Evolutionary conservation across 2,888 invertebrate genomes (phyloP).

Genomic region (Ellobium chinense): DNA sequence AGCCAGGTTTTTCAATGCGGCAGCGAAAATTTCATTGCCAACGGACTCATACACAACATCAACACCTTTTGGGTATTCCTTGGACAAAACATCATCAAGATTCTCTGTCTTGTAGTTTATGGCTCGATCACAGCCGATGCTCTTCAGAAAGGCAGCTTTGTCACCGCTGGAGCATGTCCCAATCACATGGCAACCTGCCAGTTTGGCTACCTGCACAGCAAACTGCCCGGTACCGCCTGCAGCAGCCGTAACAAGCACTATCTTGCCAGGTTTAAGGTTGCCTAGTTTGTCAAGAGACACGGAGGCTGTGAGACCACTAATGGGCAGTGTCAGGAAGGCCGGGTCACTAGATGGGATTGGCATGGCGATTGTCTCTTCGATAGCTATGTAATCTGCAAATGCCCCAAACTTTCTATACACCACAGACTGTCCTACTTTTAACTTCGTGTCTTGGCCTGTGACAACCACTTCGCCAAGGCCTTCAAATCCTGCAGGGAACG

Average conservation of each 20-base stretch:
- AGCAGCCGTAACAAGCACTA: constrained; percentile 46
- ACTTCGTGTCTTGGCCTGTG: constrained; percentile 57
- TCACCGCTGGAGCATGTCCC: constrained; percentile 76
- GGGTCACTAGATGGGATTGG: constrained; percentile 69
- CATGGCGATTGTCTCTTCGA: constrained; percentile 61
- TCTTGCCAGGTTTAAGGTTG: constrained; percentile 20
- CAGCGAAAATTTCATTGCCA: constrained; percentile 75
- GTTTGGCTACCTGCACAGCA: constrained; percentile 72
- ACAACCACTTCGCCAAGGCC: constrained; percentile 68
- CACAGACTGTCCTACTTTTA: constrained; percentile 72
- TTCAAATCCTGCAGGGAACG: constrained; percentile 75
- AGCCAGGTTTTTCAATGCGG: constrained; percentile 71
- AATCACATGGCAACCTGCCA: constrained; percentile 75
- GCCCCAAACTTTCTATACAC: constrained; percentile 70
- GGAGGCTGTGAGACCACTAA: constrained; percentile 77
- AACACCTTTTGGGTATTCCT: constrained; percentile 75
- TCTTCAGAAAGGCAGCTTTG: constrained; percentile 73
- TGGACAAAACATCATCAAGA: constrained; percentile 69
- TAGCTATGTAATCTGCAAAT: constrained; percentile 73
- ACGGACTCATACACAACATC: constrained; percentile 77
- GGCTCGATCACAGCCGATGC: constrained; percentile 74
- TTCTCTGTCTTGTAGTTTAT: constrained; percentile 76
- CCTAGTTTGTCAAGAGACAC: constrained; percentile 9
- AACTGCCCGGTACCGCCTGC: constrained; percentile 53
- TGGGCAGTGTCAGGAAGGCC: constrained; percentile 69